Conservation (phyloP, 2,888 invertebrate species). For the Trichopoda pennipes region DNA sequence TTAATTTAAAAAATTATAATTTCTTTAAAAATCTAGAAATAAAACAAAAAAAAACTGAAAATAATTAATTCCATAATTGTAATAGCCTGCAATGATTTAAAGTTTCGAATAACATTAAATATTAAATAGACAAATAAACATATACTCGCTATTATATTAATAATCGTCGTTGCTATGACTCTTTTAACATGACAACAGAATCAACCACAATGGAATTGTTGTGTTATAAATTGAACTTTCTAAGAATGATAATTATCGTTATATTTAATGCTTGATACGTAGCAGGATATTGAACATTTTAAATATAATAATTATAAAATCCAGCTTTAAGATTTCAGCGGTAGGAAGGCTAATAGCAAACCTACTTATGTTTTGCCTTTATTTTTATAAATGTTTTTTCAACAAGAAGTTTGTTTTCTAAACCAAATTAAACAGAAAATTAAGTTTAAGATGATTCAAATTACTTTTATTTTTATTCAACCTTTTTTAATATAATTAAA, state of each 20-base stretch:
- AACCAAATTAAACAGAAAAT: too few species aligned
- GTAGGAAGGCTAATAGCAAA: too few species aligned
- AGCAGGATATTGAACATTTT: conserved; percentile 6
- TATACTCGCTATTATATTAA: not conserved
- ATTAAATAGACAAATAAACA: not conserved
- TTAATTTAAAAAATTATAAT: too few species aligned
- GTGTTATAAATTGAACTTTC: not conserved
- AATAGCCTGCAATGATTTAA: not conserved
- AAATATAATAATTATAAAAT: not conserved
- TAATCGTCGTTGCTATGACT: not conserved
- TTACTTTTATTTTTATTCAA: too few species aligned
- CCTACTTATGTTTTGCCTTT: too few species aligned
- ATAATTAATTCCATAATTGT: not conserved
- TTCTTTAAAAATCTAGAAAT: too few species aligned
- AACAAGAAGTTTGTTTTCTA: too few species aligned
- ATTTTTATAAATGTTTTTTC: too few species aligned
- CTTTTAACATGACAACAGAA: not conserved
- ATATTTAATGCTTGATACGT: not conserved
- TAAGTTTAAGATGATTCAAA: too few species aligned
- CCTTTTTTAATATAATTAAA: too few species aligned
- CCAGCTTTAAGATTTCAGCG: too few species aligned
- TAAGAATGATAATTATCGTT: not conserved
- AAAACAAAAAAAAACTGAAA: too few species aligned
- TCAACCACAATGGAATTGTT: not conserved
- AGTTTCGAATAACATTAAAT: not conserved